Evolutionary conservation across 2,888 invertebrate species (phyloP).

Genomic region (Hemithea aestivaria): DNA sequence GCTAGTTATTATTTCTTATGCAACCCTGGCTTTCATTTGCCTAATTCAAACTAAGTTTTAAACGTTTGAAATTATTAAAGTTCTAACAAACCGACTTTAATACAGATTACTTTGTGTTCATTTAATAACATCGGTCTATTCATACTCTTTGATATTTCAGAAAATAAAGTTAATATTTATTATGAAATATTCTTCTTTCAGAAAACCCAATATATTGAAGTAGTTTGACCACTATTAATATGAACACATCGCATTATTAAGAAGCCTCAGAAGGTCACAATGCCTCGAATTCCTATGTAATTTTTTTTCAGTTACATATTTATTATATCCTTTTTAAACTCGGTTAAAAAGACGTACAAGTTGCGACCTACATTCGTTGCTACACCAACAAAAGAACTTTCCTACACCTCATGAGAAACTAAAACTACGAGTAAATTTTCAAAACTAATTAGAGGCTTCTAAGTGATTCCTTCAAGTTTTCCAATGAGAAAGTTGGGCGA

Average conservation of each 20-base stretch:
- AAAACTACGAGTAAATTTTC: constrained; percentile 17
- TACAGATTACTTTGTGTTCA: constrained; percentile 12
- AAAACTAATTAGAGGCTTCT: constrained; percentile 19
- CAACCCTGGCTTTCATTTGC: constrained; percentile 11
- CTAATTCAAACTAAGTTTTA: constrained; percentile 18
- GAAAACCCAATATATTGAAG: no score
- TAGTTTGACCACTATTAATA: no score
- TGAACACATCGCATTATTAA: no score
- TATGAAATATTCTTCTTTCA: no score
- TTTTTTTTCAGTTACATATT: no score
- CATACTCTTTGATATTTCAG: constrained; percentile 7
- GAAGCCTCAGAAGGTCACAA: no score
- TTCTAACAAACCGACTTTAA: constrained; percentile 13
- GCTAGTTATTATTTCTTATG: no score
- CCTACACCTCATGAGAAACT: constrained; percentile 5
- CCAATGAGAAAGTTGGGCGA: constrained; percentile 15
- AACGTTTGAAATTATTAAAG: constrained; percentile 13
- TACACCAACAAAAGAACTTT: constrained; percentile 12
- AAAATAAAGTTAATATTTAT: constrained; percentile 4
- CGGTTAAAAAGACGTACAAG: no score
- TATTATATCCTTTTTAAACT: no score
- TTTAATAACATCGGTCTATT: constrained; percentile 8
- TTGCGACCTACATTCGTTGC: no score
- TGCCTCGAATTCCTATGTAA: no score
- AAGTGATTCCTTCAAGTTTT: constrained; percentile 18